These are phyloP conservation scores for Heliopora coerulea DNA, from an alignment of 92 coral and sea anemone species.

Conservation along the genomic window DNA sequence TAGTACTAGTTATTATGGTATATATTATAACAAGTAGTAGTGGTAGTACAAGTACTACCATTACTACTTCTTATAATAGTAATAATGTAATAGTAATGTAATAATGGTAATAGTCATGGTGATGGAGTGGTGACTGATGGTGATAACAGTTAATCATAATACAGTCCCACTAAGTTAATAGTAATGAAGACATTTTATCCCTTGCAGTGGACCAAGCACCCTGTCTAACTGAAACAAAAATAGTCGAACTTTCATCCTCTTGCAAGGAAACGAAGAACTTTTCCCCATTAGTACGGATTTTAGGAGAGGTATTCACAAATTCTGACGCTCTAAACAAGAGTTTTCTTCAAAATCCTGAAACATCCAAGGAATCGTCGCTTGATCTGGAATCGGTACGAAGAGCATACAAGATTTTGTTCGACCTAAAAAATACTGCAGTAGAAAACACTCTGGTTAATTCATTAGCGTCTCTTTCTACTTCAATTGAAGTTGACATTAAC, in stretches of 20 bases:
- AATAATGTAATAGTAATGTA: too few relatives aligned
- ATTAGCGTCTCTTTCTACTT: slow-evolving; percentile 66
- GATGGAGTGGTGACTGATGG: too few relatives aligned
- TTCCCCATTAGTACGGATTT: slow-evolving; percentile 73
- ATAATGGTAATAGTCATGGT: too few relatives aligned
- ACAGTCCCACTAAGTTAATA: too few relatives aligned
- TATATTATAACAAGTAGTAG: too few relatives aligned
- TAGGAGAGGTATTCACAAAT: slow-evolving; percentile 86
- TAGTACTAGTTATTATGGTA: too few relatives aligned
- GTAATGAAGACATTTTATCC: too few relatives aligned
- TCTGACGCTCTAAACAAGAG: slow-evolving; percentile 81
- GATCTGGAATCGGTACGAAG: slow-evolving; percentile 78
- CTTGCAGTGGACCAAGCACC: too few relatives aligned
- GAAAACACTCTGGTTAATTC: slow-evolving; percentile 91
- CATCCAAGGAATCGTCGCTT: slow-evolving; percentile 50
- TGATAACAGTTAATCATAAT: too few relatives aligned
- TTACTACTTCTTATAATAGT: too few relatives aligned
- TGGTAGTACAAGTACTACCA: too few relatives aligned
- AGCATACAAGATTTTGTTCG: slow-evolving; percentile 69
- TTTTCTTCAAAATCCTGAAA: slow-evolving; percentile 57
- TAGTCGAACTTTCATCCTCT: slow-evolving; percentile 54
- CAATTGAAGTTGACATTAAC: slow-evolving; percentile 71
- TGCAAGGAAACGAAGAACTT: slow-evolving; percentile 66
- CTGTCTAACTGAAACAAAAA: slow-evolving; percentile 66
- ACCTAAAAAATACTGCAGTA: slow-evolving; percentile 72